Base-by-base conservation (phyloP, 2,888 invertebrate genomes). In the Laspeyria flexula region DNA sequence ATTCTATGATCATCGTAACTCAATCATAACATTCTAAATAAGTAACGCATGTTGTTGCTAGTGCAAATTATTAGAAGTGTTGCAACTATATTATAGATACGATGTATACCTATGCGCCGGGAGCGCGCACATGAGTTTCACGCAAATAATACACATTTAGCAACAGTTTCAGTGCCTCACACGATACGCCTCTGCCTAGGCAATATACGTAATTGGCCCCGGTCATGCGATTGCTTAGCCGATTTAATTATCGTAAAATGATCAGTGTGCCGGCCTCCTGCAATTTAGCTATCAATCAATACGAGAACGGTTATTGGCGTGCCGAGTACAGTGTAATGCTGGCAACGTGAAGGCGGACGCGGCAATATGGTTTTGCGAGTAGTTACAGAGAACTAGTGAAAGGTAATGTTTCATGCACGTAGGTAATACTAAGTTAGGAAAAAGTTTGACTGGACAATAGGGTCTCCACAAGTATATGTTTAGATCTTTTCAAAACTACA, bases 201-300 rank as follows among this genome's bases (percentile, higher is more conserved):
- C 85, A 86, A 83, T 71, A 70, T 71, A 79, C 77, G 84, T 93
- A 92, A 93, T 92, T 91, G 92, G 84, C 74, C 74, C 81, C 80
- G 84, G 90, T 91, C 93, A 93, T 91, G 93, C 93, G 89, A 92
- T 91, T 92, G 90, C 86, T 88, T 83, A 83, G 85, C 75, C 86
- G 81, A 92, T 92, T 92, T 93, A 93, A 93, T 93, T 93, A 92
- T 90, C 83, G 83, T 79, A 66, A 90, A 92, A 92, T 90, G 86
- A 92, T 92, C 91, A 82, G 81, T 85, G 75, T 86, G 83, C 86
- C 83, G 85, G 88, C 85, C 86, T 88, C 82, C 80, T 60, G 86
- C 86, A 92, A 93, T 93, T 93, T 93, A 89, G 83, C 91, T 88
- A 92, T 93, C 93, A 92, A 90, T 93, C 92, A 92, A 81, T 73